A percentile compares a stretch with the other conserved stretches of the same genome.
Conservation (phyloP, 1,140 invertebrate genomes). For the Drosophila subobscura region DNA sequence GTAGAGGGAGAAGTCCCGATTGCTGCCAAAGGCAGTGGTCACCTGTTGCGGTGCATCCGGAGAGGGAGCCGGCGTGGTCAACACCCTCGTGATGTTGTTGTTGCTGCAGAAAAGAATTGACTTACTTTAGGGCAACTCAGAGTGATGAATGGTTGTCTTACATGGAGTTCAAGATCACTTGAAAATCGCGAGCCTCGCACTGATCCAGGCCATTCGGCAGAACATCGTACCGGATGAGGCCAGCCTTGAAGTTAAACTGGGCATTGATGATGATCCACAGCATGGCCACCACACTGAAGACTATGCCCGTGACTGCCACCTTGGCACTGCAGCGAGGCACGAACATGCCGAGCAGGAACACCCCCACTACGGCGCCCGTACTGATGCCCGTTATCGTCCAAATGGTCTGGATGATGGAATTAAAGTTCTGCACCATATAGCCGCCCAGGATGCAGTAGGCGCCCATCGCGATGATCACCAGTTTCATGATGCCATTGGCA, state of each 20-base stretch:
- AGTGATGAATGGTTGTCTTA: conserved; percentile 26
- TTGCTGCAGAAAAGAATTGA: conserved; percentile 17
- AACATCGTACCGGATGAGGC: conserved; percentile 84
- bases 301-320: conserved; percentile 88
- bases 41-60: conserved; percentile 16
- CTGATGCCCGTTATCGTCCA: conserved; percentile 87
- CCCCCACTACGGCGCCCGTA: conserved; percentile 88
- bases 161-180: conserved; percentile 57
- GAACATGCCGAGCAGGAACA: conserved; percentile 90
- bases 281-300: conserved; percentile 87
- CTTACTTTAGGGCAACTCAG: too few species aligned
- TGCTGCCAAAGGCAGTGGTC: conserved; percentile 70
- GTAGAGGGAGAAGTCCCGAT: conserved; percentile 85
- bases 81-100: conserved; percentile 3
- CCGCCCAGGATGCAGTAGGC: conserved; percentile 86
- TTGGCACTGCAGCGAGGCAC: conserved; percentile 87
- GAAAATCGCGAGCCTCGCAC: conserved; percentile 84
- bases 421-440: conserved; percentile 87
- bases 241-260: conserved; percentile 87
- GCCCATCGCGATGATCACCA: conserved; percentile 85
- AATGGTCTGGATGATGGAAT: conserved; percentile 86
- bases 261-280: conserved; percentile 92
- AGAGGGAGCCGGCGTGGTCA: conserved; percentile 12
- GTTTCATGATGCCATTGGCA: conserved; percentile 87
- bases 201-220: conserved; percentile 86